phyloP scores from a whole-genome alignment of 2,888 invertebrate species.

The Hypsopygia costalis region DNA sequence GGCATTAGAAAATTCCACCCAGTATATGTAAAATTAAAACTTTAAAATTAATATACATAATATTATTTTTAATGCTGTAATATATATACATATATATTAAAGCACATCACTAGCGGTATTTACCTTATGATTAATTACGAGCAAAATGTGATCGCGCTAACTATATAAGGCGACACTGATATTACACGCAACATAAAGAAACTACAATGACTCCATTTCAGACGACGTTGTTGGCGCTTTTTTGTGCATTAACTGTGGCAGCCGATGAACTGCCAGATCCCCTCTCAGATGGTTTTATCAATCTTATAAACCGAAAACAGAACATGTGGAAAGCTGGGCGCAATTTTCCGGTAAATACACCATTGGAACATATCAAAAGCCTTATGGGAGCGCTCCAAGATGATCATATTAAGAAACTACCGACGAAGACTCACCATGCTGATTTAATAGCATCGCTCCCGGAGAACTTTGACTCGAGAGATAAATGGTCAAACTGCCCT shows the following conservation, averaged over 20 bases:
- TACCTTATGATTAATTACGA: too few relatives aligned
- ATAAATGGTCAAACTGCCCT: slow-evolving; percentile 88
- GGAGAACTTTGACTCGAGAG: slow-evolving; percentile 87
- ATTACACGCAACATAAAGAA: too few relatives aligned
- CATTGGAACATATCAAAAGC: slow-evolving; percentile 78
- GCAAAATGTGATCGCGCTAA: too few relatives aligned
- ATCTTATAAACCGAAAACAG: slow-evolving; percentile 80
- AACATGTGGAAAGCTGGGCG: slow-evolving; percentile 86
- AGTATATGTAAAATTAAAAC: too few relatives aligned
- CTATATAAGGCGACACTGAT: too few relatives aligned
- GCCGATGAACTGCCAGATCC: slow-evolving; percentile 4
- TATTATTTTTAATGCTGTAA: too few relatives aligned
- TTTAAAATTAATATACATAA: too few relatives aligned
- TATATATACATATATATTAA: too few relatives aligned
- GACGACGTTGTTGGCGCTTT: too few relatives aligned
- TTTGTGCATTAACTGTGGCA: neutral
- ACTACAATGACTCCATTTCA: too few relatives aligned
- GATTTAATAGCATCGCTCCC: slow-evolving; percentile 72
- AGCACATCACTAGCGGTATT: too few relatives aligned
- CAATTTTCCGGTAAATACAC: slow-evolving; percentile 82
- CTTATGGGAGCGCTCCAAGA: slow-evolving; percentile 84
- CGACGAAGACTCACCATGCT: neutral
- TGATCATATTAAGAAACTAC: slow-evolving; percentile 41
- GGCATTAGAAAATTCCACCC: too few relatives aligned
- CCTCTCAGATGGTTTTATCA: slow-evolving; percentile 76